A percentile compares a stretch with the other conserved stretches of the same genome.
These are phyloP conservation scores for Odontothrips loti DNA, from an alignment of 2,888 invertebrate species.

Conservation along the genomic window DNA sequence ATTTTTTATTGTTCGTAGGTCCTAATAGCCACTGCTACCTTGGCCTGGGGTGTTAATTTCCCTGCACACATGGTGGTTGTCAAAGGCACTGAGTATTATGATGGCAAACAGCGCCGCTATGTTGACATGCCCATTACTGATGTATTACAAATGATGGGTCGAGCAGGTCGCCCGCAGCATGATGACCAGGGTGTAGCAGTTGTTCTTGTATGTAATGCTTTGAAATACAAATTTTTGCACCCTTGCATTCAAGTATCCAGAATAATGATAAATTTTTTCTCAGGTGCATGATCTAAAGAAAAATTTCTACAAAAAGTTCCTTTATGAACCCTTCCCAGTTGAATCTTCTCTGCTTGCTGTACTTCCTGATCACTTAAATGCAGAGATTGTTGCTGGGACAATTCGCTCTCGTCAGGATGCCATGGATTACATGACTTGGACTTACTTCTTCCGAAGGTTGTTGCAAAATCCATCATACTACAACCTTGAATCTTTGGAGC, in stretches of 20 bases:
- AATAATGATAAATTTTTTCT: conserved; percentile 51
- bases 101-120: conserved; percentile 93
- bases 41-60: conserved; percentile 99
- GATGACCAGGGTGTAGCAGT: conserved; percentile 88
- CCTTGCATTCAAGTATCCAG: not conserved
- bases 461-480: conserved; percentile 74
- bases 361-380: conserved; percentile 94
- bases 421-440: conserved; percentile 96
- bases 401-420: conserved; percentile 89
- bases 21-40: conserved; percentile 90
- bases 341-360: conserved; percentile 91
- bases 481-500: conserved; percentile 67
- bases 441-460: conserved; percentile 86
- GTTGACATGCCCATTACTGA: conserved; percentile 99
- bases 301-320: conserved; percentile 97
- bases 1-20: conserved; percentile 52
- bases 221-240: not conserved
- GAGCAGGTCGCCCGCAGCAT: conserved; percentile 96
- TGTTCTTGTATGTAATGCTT: conserved; percentile 54
- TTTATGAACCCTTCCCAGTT: conserved; percentile 99
- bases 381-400: conserved; percentile 93
- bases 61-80: conserved; percentile 98
- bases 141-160: conserved; percentile 99
- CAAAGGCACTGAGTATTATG: conserved; percentile 98
- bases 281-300: conserved; percentile 91